Percentiles rank a stretch among this genome's conserved stretches.
Conservation (phyloP, 1,140 invertebrate species). For the Drosophila ogumai region DNA sequence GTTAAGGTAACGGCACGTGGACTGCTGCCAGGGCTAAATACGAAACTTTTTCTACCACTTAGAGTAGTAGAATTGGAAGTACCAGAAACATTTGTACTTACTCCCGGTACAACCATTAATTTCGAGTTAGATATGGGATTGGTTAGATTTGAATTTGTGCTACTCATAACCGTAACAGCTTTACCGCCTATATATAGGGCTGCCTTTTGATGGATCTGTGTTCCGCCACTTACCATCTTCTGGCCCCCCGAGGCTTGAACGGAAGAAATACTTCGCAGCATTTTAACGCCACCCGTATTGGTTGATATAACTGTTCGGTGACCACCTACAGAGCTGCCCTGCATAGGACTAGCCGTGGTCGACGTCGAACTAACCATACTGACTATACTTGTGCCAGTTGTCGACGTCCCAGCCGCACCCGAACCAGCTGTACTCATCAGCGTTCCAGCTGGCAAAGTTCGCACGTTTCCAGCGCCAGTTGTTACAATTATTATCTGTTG, state of each 20-base stretch:
- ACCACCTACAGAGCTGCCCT: conserved; percentile 55
- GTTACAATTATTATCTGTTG: conserved; percentile 91
- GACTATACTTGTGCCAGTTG: conserved; percentile 71
- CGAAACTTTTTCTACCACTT: conserved; percentile 73
- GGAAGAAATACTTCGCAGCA: conserved; percentile 87
- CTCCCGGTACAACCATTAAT: conserved; percentile 79
- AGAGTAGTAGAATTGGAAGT: conserved; percentile 27
- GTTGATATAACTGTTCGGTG: conserved; percentile 83
- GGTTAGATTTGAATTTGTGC: conserved; percentile 78
- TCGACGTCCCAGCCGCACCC: conserved; percentile 83
- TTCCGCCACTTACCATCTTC: conserved; percentile 27
- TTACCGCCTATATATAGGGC: conserved; percentile 89
- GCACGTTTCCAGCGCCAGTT: conserved; percentile 87
- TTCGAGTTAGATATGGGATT: conserved; percentile 48
- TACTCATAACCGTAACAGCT: conserved; percentile 88
- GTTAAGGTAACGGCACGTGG: conserved; percentile 61
- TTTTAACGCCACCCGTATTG: conserved; percentile 87
- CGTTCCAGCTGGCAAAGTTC: conserved; percentile 84
- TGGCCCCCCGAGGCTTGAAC: conserved; percentile 30
- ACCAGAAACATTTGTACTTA: conserved; percentile 2
- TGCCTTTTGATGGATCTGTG: conserved; percentile 85
- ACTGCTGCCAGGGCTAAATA: conserved; percentile 62
- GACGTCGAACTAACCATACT: conserved; percentile 72
- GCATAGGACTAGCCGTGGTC: conserved; percentile 55
- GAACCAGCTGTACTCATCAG: conserved; percentile 87